A percentile compares a stretch with the other conserved stretches of the same genome.
phyloP scores from a whole-genome alignment of 2,113 vertebrate genomes.

The Phalacrocorax brasilianus region DNA sequence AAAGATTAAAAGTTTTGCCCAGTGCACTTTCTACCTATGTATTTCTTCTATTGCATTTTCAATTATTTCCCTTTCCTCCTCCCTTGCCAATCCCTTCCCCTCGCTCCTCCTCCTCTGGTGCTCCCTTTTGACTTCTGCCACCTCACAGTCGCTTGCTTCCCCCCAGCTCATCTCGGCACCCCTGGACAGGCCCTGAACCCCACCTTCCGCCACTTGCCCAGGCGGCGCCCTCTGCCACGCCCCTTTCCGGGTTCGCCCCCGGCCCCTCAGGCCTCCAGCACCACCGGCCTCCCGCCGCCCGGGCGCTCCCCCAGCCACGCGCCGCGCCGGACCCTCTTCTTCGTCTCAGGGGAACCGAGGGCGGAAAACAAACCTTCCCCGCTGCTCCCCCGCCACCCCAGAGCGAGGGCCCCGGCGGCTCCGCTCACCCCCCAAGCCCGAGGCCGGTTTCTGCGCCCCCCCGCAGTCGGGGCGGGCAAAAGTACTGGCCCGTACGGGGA shows the following conservation, averaged over 20 bases:
- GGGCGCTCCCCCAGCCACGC: no score
- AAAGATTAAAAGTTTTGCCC: fast-evolving
- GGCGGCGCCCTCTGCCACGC: not conserved
- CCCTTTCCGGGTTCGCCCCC: no score
- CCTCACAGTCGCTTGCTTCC: fast-evolving
- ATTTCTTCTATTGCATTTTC: fast-evolving
- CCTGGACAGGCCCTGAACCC: fast-evolving
- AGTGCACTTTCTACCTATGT: fast-evolving
- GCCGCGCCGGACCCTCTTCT: not conserved
- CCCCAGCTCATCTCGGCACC: fast-evolving
- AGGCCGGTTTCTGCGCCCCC: not conserved
- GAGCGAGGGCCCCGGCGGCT: no score
- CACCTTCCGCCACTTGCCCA: fast-evolving
- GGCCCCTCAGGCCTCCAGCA: no score
- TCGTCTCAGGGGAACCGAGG: fast-evolving
- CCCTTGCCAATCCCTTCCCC: no score
- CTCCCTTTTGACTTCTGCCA: fast-evolving
- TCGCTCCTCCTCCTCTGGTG: fast-evolving
- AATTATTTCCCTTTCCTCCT: fast-evolving
- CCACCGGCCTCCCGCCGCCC: no score
- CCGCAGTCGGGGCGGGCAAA: no score
- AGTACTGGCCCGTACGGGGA: slow-evolving; percentile 21
- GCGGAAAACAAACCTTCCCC: not conserved
- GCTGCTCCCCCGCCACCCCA: no score
- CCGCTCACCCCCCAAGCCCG: not conserved